Conservation (phyloP, 2,888 invertebrate genomes). For the Geophilus truncorum region DNA sequence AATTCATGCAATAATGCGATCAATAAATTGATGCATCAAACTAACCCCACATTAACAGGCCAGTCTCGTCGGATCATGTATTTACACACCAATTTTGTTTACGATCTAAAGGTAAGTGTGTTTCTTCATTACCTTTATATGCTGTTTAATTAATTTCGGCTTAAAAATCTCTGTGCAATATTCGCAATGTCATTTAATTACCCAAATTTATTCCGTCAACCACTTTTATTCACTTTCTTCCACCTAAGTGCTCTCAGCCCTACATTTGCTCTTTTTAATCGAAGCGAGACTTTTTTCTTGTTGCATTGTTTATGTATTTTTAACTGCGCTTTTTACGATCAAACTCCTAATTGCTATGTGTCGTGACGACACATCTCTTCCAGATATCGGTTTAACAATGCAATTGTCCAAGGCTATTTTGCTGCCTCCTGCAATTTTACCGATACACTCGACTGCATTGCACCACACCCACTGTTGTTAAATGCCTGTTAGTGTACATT, state of each 20-base stretch:
- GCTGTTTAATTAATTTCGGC: too few relatives aligned
- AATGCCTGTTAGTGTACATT: conserved; percentile 3
- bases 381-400: neutral
- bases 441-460: conserved; percentile 14
- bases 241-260: neutral
- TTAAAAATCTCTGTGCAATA: too few relatives aligned
- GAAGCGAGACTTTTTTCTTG: neutral
- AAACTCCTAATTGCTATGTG: neutral
- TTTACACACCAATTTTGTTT: neutral
- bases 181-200: too few relatives aligned
- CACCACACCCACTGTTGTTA: conserved; percentile 4
- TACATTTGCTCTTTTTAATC: neutral
- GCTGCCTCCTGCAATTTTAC: neutral
- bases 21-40: neutral
- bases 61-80: neutral
- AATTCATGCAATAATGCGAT: neutral
- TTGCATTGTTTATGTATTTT: neutral
- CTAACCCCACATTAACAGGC: neutral
- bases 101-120: neutral
- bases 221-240: neutral
- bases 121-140: neutral
- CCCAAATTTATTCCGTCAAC: neutral
- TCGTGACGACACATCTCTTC: neutral
- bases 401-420: conserved; percentile 10
- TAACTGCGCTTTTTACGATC: neutral